These are phyloP conservation scores for Iguana delicatissima DNA, from an alignment of 2,797 vertebrate species.

Conservation along the genomic window DNA sequence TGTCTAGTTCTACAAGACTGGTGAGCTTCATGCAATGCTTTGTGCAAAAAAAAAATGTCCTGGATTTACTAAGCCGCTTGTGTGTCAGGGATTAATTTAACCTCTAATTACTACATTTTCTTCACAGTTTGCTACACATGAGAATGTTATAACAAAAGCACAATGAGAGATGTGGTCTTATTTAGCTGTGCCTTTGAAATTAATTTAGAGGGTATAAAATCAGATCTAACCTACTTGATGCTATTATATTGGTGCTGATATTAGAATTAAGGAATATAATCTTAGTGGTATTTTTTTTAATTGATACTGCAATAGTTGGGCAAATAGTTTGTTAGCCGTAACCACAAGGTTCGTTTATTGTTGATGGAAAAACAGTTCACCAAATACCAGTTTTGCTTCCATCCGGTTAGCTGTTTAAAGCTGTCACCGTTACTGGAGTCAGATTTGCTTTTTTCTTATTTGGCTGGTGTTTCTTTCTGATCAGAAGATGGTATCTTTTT, in stretches of 20 bases:
- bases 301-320: constrained; percentile 64
- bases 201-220: constrained; percentile 77
- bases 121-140: constrained; percentile 79
- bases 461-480: constrained; percentile 52
- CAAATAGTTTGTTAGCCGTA: constrained; percentile 69
- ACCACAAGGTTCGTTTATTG: constrained; percentile 40
- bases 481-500: constrained; percentile 3
- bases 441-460: neutral
- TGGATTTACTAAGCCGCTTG: constrained; percentile 76
- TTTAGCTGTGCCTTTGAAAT: constrained; percentile 77
- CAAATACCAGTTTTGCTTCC: constrained; percentile 24
- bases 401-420: constrained; percentile 30
- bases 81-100: constrained; percentile 84
- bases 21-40: constrained; percentile 70
- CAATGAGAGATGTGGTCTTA: constrained; percentile 78
- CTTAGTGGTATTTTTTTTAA: constrained; percentile 68
- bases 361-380: constrained; percentile 31
- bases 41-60: constrained; percentile 66
- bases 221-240: constrained; percentile 75
- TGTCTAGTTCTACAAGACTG: constrained; percentile 75
- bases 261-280: constrained; percentile 74
- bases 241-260: constrained; percentile 77
- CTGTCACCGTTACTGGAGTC: neutral
- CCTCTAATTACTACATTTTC: constrained; percentile 84
- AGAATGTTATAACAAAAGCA: constrained; percentile 81